A percentile compares a stretch with the other conserved stretches of the same genome.
Conservation (phyloP, 2,113 vertebrate species). For the Cacatua alba region DNA sequence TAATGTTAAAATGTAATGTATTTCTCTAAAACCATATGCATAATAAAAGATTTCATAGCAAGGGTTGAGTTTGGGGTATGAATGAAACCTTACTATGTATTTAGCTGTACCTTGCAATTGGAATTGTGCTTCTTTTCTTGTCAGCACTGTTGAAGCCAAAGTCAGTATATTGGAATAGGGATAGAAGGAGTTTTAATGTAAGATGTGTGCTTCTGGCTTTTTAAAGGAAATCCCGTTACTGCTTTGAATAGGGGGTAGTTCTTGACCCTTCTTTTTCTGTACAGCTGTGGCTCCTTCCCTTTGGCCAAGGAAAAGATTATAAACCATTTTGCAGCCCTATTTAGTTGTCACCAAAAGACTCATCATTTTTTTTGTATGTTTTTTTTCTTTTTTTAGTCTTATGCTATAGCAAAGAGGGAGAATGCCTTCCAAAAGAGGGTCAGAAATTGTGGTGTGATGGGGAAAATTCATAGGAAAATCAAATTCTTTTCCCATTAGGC, state of each 20-base stretch:
- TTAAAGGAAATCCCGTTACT: background rate
- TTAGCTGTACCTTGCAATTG: background rate
- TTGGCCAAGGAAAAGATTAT: background rate
- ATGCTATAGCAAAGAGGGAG: background rate
- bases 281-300: background rate
- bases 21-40: background rate
- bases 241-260: background rate
- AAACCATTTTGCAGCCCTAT: background rate
- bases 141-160: background rate
- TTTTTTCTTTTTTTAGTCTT: background rate
- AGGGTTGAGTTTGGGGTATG: background rate
- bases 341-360: background rate
- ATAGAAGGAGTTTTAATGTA: background rate
- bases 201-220: background rate
- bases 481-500: background rate
- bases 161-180: background rate
- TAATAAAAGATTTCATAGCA: background rate
- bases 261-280: background rate
- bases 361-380: background rate
- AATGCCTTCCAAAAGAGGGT: background rate
- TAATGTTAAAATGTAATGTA: background rate
- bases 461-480: background rate
- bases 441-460: background rate
- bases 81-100: background rate
- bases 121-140: background rate